Evolutionary conservation across 2,113 vertebrate species (phyloP), one percentile per base, ranked within the genome.

Genomic region (Oriolus oriolus): DNA sequence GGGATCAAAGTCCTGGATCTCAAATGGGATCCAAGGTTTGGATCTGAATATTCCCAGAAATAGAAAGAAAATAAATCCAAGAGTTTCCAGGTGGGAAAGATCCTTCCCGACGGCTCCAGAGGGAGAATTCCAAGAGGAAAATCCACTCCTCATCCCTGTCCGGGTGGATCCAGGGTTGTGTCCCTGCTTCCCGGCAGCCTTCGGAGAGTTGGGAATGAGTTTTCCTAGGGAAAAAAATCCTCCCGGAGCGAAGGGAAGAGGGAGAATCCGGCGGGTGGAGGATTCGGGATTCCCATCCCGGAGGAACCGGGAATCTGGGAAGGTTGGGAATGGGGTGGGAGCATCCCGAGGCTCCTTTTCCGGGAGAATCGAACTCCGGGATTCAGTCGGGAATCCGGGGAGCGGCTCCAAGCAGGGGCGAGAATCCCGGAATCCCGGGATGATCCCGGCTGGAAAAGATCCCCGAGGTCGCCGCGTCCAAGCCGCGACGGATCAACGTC

Each of bases 201-300:
- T 35, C 1, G 16, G 57, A 26, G 10, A 59, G 23, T 8, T 16
- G 4, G 69, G 28, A 13, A 14, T 5, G 21, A 42, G 0, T 2
- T 35, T 63, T 33, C 49, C 74, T 3, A 49, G 64, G 35, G 18
- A 22, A 65, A 22, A 65, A 77, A 63, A 8, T 8, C 44, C 3
- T 0, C 44, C 16, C 10, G 9, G 44, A 57, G 76, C 20, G 7
- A 63, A 22, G 23, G 60, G 42, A 19, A 30, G 75, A 66, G 16
- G 57, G n/a, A 63, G 31, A 59, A 87, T 84, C 2, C 1, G 0
- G n/a, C 0, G 2, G 52, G 3, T 3, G 7, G 45, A 26, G 22
- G 13, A 13, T 9, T 4, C 1, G 2, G 49, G 10, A 44, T 64
- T 44, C 26, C 60, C 60, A 12, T 30, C 39, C 60, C 3, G 49